phyloP scores from a whole-genome alignment of 2,113 vertebrate species.

The Rafetus swinhoei region DNA sequence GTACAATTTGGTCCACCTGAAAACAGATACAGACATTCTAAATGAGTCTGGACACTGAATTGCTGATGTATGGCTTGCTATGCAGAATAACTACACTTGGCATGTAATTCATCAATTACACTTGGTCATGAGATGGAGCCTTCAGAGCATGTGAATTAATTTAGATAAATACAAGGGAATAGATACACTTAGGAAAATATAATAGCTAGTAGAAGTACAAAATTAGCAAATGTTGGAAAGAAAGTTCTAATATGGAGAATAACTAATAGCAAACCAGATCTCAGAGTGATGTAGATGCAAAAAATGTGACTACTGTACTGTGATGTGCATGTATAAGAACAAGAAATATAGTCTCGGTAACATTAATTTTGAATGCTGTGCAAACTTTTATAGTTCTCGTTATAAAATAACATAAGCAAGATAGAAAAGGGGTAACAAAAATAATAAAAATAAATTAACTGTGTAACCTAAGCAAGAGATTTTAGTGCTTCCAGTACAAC shows the following conservation, averaged over 20 bases:
- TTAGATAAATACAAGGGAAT: slow-evolving; percentile 63
- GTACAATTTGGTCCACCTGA: not conserved
- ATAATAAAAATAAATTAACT: not conserved
- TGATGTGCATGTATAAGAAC: not conserved
- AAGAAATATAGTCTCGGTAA: not conserved
- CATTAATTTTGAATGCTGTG: not conserved
- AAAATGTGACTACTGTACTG: not conserved
- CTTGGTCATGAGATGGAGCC: slow-evolving; percentile 22
- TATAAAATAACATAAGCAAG: no score
- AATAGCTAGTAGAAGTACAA: not conserved
- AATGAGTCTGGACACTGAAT: slow-evolving; percentile 38
- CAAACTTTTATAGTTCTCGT: not conserved
- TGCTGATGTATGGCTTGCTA: slow-evolving; percentile 16
- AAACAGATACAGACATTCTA: not conserved
- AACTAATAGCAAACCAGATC: not conserved
- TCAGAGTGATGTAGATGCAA: not conserved
- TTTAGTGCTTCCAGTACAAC: not conserved
- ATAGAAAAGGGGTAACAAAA: not conserved
- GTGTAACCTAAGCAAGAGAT: not conserved
- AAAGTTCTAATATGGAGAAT: not conserved
- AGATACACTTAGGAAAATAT: slow-evolving; percentile 47
- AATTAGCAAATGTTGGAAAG: not conserved
- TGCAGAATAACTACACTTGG: slow-evolving; percentile 38
- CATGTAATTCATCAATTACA: slow-evolving; percentile 65
- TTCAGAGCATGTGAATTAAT: slow-evolving; percentile 59